Conservation (phyloP, 2,888 invertebrate species). For the Morpho deidamia region DNA sequence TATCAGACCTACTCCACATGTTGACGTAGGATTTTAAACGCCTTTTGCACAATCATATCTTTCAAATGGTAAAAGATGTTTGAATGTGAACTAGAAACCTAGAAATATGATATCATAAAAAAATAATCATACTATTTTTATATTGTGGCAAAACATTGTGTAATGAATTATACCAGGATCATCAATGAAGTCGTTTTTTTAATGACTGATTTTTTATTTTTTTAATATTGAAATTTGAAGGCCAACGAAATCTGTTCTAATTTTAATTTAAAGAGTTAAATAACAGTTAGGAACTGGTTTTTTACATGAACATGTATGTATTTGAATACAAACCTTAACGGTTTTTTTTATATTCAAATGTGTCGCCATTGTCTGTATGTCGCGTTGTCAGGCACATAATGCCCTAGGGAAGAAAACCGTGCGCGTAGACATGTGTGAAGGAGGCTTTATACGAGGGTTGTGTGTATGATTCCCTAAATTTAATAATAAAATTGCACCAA, state of each 20-base stretch:
- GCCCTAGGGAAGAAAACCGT: constrained; percentile 12
- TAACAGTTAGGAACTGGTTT: constrained; percentile 6
- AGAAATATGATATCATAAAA: no score
- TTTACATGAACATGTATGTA: constrained; percentile 6
- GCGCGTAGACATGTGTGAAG: constrained; percentile 6
- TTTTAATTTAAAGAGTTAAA: constrained; percentile 1
- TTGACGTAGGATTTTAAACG: no score
- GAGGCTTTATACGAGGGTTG: constrained; percentile 6
- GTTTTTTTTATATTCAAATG: constrained; percentile 20
- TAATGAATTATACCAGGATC: no score
- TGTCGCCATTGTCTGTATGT: constrained; percentile 14
- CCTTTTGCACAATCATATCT: no score
- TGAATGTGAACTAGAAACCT: no score
- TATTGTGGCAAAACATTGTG: no score
- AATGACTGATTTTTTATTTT: not conserved
- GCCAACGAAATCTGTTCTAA: not conserved
- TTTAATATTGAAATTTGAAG: not conserved
- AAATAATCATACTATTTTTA: no score
- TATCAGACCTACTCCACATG: no score
- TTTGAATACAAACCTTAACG: constrained; percentile 3
- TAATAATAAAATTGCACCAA: not conserved
- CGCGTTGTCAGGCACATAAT: constrained; percentile 14
- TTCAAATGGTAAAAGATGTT: no score
- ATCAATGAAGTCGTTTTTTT: not conserved
- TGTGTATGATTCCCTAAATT: not conserved